phyloP scores from a whole-genome alignment of 2,797 vertebrate species.

The Chelidonichthys spinosus region DNA sequence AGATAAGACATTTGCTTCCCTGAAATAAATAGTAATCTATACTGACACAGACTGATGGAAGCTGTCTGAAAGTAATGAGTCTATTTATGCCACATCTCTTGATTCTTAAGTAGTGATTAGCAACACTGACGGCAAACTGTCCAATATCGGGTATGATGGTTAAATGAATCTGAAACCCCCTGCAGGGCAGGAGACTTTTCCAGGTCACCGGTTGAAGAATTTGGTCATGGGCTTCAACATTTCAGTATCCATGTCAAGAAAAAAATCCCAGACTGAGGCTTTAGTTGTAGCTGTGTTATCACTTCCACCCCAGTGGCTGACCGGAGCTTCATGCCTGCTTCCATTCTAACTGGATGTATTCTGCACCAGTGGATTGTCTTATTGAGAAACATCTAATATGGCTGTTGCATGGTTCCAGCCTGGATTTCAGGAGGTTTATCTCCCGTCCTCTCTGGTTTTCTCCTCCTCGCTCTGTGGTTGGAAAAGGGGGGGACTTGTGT shows the following conservation, averaged over 20 bases:
- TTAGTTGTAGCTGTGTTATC: conserved; percentile 57
- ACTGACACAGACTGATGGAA: conserved; percentile 39
- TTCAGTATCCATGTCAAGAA: conserved; percentile 53
- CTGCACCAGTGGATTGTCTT: conserved; percentile 46
- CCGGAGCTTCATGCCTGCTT: conserved; percentile 42
- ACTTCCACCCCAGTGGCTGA: conserved; percentile 45
- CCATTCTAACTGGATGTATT: conserved; percentile 59
- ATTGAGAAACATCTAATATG: conserved; percentile 51
- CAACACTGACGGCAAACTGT: neutral
- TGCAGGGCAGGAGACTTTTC: conserved; percentile 25
- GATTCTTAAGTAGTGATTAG: conserved; percentile 18
- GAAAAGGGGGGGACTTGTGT: conserved; percentile 25
- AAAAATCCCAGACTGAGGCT: conserved; percentile 35
- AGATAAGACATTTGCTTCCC: conserved; percentile 45
- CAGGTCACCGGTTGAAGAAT: conserved; percentile 42
- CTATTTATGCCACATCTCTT: neutral
- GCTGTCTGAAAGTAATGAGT: conserved; percentile 9
- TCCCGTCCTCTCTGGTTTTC: conserved; percentile 27
- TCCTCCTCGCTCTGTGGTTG: conserved; percentile 12
- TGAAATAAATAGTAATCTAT: conserved; percentile 49
- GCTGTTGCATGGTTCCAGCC: conserved; percentile 38
- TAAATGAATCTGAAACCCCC: conserved; percentile 14
- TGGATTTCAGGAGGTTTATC: conserved; percentile 57
- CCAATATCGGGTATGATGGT: conserved; percentile 12
- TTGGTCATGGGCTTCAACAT: conserved; percentile 50